Evolutionary conservation across 1,140 invertebrate species (phyloP), one percentile per base, ranked within the genome.

Genomic region (Nephila pilipes): DNA sequence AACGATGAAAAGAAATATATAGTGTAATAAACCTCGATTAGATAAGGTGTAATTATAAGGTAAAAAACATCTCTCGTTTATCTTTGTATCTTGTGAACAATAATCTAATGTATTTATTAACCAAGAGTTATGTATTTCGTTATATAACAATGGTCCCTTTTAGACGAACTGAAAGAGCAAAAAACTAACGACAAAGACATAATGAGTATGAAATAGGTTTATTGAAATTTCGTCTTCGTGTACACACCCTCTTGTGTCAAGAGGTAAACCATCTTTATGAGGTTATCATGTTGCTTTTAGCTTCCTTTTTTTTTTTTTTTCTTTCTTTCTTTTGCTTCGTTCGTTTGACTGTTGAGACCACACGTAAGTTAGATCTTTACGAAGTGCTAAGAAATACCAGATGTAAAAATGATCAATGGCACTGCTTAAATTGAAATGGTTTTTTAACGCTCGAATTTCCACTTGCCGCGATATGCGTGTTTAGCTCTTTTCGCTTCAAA

Each of bases 341-440:
- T 81, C n/a, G 22, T 65, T 46, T 55, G 36, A 55, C 36, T 54
- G 80, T 54, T 55, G 16, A 14, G 80, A 81, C 80, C 80, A 81
- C 80, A 81, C 80, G 80, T 81, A 38, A 81, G 38, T 54, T 22
- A 46, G 29, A 18, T 75, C 69, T 36, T 75, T 22, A 12, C n/a
- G n/a, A n/a, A 65, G 63, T 25, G 63, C n/a, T 29, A 75, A 55
- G 38, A 81, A 81, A 46, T 3, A 20, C 46, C 80, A 81, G 46
- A 81, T n/a, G 80, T 55, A 81, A 81, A 81, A 81, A n/a, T 81
- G 80, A 81, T 81, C 80, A 81, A 81, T 81, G 80, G 80, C 80
- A 12, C 10, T 25, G 80, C 46, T 81, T n/a, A 81, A 81, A 81
- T 81, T 81, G 80, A 81, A 81, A 81, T 81, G 36, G 69, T 75